Evolutionary conservation across 1,140 invertebrate species (phyloP), one percentile per base, ranked within the genome.

Genomic region (Idris sp.): DNA sequence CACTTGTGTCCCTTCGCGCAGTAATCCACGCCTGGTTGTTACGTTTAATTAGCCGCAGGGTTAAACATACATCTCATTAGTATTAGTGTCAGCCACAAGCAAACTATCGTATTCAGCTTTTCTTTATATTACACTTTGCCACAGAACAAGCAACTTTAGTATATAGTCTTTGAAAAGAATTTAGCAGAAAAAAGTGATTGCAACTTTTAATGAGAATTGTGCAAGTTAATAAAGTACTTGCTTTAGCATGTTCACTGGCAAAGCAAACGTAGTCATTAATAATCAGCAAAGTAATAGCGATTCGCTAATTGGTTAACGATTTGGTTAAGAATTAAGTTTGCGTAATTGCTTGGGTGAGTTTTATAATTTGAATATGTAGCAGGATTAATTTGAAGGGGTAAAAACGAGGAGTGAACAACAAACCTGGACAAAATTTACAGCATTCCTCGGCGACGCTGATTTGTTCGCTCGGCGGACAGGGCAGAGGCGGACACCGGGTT

Each of bases 381-480:
- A 22, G 31, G 36, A 35, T 35, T 6, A 35, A 28, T 31, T 49
- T 36, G 9, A 49, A n/a, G n/a, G n/a, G n/a, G n/a, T n/a, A n/a
- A n/a, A n/a, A n/a, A n/a, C 7, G 18, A 35, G 8, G 30, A 16
- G 10, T 11, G 7, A 25, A 5, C 11, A 51, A 30, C 61, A 67
- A 89, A 96, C 95, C 95, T 89, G 92, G 92, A 87, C 96, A 97
- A 82, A 95, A 94, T 85, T 95, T 95, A 88, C 95, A 97, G 86
- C 96, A 97, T 83, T 96, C 92, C 43, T 92, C 94, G 15, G 92
- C 91, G 28, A 95, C 92, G 74, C 91, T 91, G 76, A 96, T 92
- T 85, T 95, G 93, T 79, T 95, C 90, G 28, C 90, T 89, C 14
- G 89, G 86, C 43, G 93, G 91, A 89, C 96, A 97, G n/a, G 92